These are phyloP conservation scores for Prionchulus punctatus DNA, from an alignment of 2,888 invertebrate genomes.

Conservation along the genomic window DNA sequence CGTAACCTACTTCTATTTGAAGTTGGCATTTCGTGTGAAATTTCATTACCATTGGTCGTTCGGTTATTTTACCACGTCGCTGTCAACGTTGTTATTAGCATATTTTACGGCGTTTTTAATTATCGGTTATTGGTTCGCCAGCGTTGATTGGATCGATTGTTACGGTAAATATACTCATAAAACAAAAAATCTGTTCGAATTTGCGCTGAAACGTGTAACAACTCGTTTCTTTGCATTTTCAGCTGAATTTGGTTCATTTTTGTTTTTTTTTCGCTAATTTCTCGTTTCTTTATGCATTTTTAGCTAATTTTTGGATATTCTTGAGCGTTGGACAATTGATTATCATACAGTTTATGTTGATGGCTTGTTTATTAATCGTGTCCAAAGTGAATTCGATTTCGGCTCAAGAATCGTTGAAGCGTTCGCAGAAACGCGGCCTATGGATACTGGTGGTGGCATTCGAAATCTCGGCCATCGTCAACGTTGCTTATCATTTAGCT, in stretches of 20 bases:
- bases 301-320: conserved; percentile 10
- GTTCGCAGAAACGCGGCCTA: conserved; percentile 2
- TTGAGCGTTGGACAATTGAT: conserved; percentile 8
- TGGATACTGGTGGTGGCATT: background rate
- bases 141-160: conserved; percentile 7
- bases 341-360: conserved; percentile 3
- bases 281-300: background rate
- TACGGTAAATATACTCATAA: conserved; percentile 7
- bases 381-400: conserved; percentile 2
- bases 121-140: conserved; percentile 3
- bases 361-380: background rate
- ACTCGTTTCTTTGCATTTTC: too few relatives aligned
- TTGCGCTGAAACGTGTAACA: too few relatives aligned
- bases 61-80: too few relatives aligned
- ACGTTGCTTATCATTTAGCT: background rate
- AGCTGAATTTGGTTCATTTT: too few relatives aligned
- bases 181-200: too few relatives aligned
- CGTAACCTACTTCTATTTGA: conserved; percentile 9
- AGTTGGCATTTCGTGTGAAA: conserved; percentile 3
- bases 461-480: background rate
- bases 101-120: conserved; percentile 9
- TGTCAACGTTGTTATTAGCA: background rate
- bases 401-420: background rate
- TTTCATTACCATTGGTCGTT: too few relatives aligned
- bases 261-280: too few relatives aligned